Evolutionary conservation across 2,113 vertebrate genomes (phyloP).

Genomic region (Eulacestoma nigropectus): DNA sequence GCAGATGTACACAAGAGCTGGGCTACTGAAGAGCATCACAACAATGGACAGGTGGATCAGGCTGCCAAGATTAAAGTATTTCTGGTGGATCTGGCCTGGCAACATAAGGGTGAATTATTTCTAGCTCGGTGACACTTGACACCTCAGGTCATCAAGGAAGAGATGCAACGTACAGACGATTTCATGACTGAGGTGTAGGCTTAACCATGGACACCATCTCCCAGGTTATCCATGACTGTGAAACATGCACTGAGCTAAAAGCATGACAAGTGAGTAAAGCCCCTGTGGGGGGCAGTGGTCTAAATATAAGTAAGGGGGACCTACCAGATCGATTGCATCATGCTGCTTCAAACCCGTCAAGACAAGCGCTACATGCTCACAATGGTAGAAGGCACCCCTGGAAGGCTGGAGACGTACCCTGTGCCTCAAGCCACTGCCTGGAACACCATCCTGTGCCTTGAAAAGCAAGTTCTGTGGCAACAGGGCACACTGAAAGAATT

Average conservation of each 20-base stretch:
- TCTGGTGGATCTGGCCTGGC: neutral
- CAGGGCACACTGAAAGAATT: neutral
- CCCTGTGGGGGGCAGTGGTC: neutral
- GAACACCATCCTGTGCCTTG: neutral
- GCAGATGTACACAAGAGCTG: fast-evolving
- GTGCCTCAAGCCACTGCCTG: neutral
- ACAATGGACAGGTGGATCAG: neutral
- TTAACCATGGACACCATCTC: neutral
- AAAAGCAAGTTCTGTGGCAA: neutral
- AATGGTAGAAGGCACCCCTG: neutral
- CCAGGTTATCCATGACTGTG: neutral
- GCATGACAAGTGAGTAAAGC: neutral
- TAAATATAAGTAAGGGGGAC: neutral
- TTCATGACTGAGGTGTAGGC: fast-evolving
- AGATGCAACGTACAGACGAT: neutral
- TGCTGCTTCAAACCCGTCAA: neutral
- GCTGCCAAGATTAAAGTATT: neutral
- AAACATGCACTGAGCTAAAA: neutral
- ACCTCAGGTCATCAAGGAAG: neutral
- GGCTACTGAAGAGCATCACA: neutral
- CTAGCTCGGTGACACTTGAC: neutral
- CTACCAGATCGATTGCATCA: neutral
- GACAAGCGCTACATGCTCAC: fast-evolving
- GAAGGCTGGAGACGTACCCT: neutral
- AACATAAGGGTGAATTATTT: neutral